Percentiles rank a stretch among this genome's conserved stretches.
These are phyloP conservation scores for Rhinoderma darwinii DNA, from an alignment of 2,113 vertebrate species.

Conservation along the genomic window DNA sequence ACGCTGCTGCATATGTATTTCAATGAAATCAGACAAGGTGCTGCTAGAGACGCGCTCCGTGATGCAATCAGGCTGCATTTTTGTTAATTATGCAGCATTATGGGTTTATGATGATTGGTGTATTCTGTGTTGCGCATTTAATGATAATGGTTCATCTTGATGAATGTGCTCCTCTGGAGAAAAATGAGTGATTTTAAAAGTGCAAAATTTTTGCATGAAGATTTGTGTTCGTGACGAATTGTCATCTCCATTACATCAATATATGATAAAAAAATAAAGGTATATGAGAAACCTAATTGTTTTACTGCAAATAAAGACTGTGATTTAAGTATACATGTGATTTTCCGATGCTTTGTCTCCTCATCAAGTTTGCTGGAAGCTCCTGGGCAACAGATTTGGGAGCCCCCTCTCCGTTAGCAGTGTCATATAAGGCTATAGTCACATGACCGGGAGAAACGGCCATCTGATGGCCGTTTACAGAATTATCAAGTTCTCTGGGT, in stretches of 20 bases:
- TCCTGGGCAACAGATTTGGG: too few relatives aligned
- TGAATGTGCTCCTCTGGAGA: not conserved
- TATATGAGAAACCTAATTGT: not conserved
- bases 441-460: too few relatives aligned
- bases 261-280: not conserved
- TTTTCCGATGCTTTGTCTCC: not conserved
- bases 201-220: not conserved
- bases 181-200: not conserved
- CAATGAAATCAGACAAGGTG: conserved; percentile 38
- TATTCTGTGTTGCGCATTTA: conserved; percentile 13
- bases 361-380: too few relatives aligned
- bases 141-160: not conserved
- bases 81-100: conserved; percentile 35
- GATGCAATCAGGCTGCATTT: conserved; percentile 19
- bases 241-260: not conserved
- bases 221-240: not conserved
- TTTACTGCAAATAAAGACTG: not conserved
- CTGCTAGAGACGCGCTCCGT: not conserved
- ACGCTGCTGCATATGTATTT: conserved; percentile 25
- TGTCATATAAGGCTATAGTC: too few relatives aligned
- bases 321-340: not conserved
- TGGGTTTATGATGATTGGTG: conserved; percentile 23
- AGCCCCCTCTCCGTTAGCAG: too few relatives aligned
- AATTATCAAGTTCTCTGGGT: too few relatives aligned
- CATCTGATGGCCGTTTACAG: too few relatives aligned